A percentile compares a stretch with the other conserved stretches of the same genome.
phyloP scores from a whole-genome alignment of 2,797 vertebrate species.

The Peromyscus nudipes region DNA sequence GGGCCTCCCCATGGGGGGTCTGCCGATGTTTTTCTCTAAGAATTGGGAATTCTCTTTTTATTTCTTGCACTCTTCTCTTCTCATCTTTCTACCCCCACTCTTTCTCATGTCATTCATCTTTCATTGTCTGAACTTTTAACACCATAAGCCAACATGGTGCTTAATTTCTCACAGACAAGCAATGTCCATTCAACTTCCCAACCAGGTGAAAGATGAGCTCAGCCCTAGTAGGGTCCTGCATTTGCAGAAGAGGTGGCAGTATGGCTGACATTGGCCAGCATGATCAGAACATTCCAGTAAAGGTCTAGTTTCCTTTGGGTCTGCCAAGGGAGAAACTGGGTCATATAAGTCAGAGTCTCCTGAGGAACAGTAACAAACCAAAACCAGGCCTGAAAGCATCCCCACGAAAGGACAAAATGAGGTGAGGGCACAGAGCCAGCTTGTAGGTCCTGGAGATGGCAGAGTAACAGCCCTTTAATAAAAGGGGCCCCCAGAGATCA shows the following conservation, averaged over 20 bases:
- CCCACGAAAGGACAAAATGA: background rate
- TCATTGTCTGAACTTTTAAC: background rate
- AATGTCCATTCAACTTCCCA: background rate
- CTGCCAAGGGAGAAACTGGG: background rate
- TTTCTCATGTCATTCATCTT: background rate
- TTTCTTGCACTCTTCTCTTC: background rate
- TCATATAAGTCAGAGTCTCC: slow-evolving; percentile 44
- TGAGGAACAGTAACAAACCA: slow-evolving; percentile 3
- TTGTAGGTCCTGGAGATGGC: background rate
- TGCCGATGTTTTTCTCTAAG: background rate
- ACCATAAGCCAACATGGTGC: background rate
- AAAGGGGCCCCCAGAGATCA: slow-evolving; percentile 28
- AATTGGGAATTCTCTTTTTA: background rate
- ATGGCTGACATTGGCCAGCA: background rate
- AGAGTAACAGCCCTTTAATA: slow-evolving; percentile 50
- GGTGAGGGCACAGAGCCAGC: slow-evolving; percentile 1
- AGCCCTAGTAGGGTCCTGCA: background rate
- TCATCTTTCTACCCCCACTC: background rate
- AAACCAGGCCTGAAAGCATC: slow-evolving; percentile 42
- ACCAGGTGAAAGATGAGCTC: background rate
- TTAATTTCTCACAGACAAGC: background rate
- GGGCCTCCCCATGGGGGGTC: background rate
- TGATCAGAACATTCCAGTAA: background rate
- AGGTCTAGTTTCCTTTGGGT: slow-evolving; percentile 20
- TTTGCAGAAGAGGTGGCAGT: background rate